Base-by-base conservation (phyloP, 2,888 invertebrate genomes). In the Caenorhabditis sp. region DNA sequence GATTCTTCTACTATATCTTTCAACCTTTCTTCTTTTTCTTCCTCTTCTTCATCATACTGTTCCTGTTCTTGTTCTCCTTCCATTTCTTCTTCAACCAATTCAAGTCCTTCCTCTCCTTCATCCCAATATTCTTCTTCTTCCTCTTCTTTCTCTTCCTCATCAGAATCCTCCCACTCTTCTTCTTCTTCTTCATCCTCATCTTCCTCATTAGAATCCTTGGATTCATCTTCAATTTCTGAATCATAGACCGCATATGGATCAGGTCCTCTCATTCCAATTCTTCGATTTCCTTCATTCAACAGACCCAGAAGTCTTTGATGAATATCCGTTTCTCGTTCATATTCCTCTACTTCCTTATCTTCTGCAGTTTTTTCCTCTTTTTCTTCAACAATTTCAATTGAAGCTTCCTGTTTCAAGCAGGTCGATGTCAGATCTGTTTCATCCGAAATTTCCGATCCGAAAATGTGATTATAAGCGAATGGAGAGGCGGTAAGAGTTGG, bases 21-120 rank as follows among this genome's bases (percentile, higher is more conserved):
- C 17, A 17, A 21, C n/a, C 21, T 52, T 17, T 59, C 49, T 27
- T 63, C 58, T 1, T 49, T 17, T 17, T 17, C 23, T 23, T 23
- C 31, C n/a, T 31, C 59, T 17, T 59, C 49, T 27, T 63, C 58
- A 3, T 58, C 56, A 1, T n/a, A 17, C 52, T 26, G 31, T 25
- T 38, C 58, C 23, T 50, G 14, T 31, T 62, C 66, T n/a, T 59
- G n/a, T n/a, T 61, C 65, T 36, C 49, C 23, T 61, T 27, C 53
- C 56, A 23, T 20, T 57, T 23, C 53, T 25, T 54, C 66, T 43
- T 20, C 50, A 31, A 4, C 25, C 26, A 23, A 52, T 56, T 25
- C 56, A 12, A 14, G 3, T 27, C 7, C 27, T 26, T 56, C 52
- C 53, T 53, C n/a, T n/a, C n/a, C n/a, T n/a, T n/a, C n/a, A n/a